phyloP scores from a whole-genome alignment of 2,113 vertebrate species.

The Cavia aperea region DNA sequence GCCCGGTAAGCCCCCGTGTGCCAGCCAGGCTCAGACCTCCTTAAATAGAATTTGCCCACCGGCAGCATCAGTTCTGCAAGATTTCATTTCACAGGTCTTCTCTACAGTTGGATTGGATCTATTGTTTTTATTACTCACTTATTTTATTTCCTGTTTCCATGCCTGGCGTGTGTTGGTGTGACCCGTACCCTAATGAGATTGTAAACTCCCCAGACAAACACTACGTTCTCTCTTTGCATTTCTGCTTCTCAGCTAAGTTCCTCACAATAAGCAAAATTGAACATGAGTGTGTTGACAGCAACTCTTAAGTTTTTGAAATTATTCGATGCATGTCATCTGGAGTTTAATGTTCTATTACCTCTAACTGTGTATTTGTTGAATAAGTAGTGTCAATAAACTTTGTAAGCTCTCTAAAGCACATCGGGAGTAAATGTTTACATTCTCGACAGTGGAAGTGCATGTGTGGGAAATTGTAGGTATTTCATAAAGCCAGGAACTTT shows the following conservation, averaged over 20 bases:
- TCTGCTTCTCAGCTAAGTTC: constrained; percentile 2
- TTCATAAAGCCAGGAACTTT: constrained; percentile 25
- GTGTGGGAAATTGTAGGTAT: constrained; percentile 30
- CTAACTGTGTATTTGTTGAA: constrained; percentile 39
- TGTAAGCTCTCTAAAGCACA: constrained; percentile 26
- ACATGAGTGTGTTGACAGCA: not conserved
- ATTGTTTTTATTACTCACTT: not conserved
- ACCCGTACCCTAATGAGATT: constrained; percentile 3
- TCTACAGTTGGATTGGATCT: not conserved
- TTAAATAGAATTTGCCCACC: not conserved
- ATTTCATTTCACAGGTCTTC: not conserved
- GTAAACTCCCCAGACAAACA: not conserved
- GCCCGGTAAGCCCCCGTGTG: not conserved
- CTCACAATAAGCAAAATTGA: constrained; percentile 11
- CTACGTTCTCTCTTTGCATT: not conserved
- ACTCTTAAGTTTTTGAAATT: not conserved
- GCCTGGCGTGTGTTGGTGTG: not conserved
- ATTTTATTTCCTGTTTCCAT: not conserved
- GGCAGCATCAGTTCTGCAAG: not conserved
- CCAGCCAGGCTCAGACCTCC: not conserved
- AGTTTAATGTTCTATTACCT: constrained; percentile 30
- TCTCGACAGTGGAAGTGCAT: constrained; percentile 18
- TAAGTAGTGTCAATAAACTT: constrained; percentile 27
- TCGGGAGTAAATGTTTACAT: constrained; percentile 49
- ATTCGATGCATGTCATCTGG: not conserved